Conservation (phyloP, 2,888 invertebrate genomes). For the Microchrysa polita region DNA sequence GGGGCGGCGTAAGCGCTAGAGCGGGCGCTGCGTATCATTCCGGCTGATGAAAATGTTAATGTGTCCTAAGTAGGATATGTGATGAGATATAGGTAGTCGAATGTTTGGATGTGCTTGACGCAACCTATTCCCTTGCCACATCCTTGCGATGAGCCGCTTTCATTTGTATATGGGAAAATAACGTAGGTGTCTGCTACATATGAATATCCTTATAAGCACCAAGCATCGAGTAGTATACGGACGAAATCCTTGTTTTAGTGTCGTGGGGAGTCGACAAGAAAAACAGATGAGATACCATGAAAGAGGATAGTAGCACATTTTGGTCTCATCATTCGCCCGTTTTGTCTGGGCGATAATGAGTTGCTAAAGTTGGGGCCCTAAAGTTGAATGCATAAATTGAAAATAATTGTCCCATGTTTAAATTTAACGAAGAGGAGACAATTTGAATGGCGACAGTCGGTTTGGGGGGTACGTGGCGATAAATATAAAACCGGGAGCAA, state of each 20-base stretch:
- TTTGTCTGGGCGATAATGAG: constrained; percentile 30
- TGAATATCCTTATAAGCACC: neutral
- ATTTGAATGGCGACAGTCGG: neutral
- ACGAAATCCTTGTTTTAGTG: too few relatives aligned
- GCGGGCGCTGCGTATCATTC: too few relatives aligned
- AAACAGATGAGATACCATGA: constrained; percentile 35
- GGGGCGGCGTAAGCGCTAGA: too few relatives aligned
- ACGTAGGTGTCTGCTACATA: neutral
- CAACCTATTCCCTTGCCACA: neutral
- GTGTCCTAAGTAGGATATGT: too few relatives aligned
- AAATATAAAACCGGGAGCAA: too few relatives aligned
- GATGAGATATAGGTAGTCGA: too few relatives aligned
- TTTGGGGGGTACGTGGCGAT: neutral
- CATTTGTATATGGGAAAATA: neutral
- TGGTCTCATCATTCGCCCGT: constrained; percentile 30
- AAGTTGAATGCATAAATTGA: constrained; percentile 36
- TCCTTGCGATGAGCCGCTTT: neutral
- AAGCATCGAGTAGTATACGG: too few relatives aligned
- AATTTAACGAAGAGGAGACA: constrained; percentile 19
- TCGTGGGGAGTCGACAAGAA: neutral
- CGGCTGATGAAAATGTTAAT: too few relatives aligned
- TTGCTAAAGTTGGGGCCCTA: constrained; percentile 33
- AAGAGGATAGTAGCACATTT: constrained; percentile 27
- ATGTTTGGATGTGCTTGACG: too few relatives aligned
- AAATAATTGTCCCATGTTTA: constrained; percentile 35